Evolutionary conservation across 2,113 vertebrate genomes (phyloP), one percentile per base, ranked within the genome.

Genomic region (Tichodroma muraria): DNA sequence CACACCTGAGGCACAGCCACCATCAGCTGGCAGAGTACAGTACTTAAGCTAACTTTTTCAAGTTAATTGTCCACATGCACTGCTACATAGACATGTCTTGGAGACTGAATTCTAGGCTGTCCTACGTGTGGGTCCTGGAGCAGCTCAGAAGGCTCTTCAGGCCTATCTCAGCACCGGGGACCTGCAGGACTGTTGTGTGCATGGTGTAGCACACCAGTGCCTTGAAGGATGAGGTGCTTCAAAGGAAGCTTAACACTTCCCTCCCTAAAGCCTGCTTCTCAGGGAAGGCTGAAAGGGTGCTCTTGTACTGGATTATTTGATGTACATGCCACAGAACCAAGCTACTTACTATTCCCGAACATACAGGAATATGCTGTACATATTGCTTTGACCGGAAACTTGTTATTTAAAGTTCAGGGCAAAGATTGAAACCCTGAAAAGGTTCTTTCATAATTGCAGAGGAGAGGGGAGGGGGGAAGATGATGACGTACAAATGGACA

Each of bases 371-470:
- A 68, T 20, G 20, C 77, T 89, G 33, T 56, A 89, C 78, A 16
- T 75, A 57, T 10, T 78, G 73, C 38, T 80, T 95, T 95, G 94
- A 84, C 89, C 80, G 70, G 28, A 56, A 83, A 90, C 37, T 50
- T 83, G 63, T 50, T 83, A 66, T 81, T 91, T 84, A 88, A 95
- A 92, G 85, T 70, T 93, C 88, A 83, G 72, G 71, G 76, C 76
- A 88, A 91, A 92, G 71, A 68, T 86, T 88, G 92, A 88, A 95
- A 63, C 19, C 31, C 61, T 42, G 49, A 37, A 60, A 84, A 93
- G 7, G 8, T 78, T 92, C 90, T 71, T 68, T 92, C 2, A 6
- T 86, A 75, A 64, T 40, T 94, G 33, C 8, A 44, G 19, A 18
- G 6, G 8, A 7, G 1, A 18, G 6, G 14, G 10, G 21, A 52